These are phyloP conservation scores for Melolontha melolontha DNA, from an alignment of 2,888 invertebrate genomes.

Conservation along the genomic window DNA sequence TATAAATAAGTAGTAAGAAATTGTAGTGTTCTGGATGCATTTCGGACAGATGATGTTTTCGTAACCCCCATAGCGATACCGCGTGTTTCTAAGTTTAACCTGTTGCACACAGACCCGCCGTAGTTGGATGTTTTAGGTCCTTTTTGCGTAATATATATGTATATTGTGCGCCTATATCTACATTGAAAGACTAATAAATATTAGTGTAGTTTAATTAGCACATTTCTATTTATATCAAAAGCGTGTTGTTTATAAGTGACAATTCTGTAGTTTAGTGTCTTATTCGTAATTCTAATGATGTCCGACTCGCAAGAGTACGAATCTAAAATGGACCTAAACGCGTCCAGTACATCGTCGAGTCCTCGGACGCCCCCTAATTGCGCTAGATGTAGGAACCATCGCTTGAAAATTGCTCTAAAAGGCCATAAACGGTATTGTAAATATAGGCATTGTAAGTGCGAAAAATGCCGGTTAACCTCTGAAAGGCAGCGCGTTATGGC, in stretches of 20 bases:
- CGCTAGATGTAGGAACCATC: constrained; percentile 92
- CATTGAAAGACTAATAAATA: no score
- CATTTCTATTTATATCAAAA: constrained; percentile 2
- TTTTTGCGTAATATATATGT: not conserved
- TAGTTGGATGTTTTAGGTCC: constrained; percentile 18
- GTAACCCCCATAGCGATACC: constrained; percentile 29
- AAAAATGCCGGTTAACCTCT: constrained; percentile 87
- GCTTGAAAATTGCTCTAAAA: constrained; percentile 87
- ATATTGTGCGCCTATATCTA: not conserved
- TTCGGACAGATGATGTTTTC: constrained; percentile 35
- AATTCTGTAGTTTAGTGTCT: constrained; percentile 8
- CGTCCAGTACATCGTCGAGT: constrained; percentile 69
- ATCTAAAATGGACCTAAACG: constrained; percentile 68
- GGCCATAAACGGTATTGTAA: constrained; percentile 94
- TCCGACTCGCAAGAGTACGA: constrained; percentile 69
- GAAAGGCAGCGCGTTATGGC: constrained; percentile 93
- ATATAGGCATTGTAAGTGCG: constrained; percentile 86
- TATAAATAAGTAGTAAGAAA: constrained; percentile 16
- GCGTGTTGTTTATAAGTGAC: constrained; percentile 26
- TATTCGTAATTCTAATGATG: constrained; percentile 54
- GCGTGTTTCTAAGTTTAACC: constrained; percentile 41
- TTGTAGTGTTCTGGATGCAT: constrained; percentile 15
- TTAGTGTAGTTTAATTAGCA: constrained; percentile 3
- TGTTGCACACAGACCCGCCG: constrained; percentile 37
- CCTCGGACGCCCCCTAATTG: constrained; percentile 91